phyloP scores from a whole-genome alignment of 2,113 vertebrate genomes.

The Barnardius zonarius region DNA sequence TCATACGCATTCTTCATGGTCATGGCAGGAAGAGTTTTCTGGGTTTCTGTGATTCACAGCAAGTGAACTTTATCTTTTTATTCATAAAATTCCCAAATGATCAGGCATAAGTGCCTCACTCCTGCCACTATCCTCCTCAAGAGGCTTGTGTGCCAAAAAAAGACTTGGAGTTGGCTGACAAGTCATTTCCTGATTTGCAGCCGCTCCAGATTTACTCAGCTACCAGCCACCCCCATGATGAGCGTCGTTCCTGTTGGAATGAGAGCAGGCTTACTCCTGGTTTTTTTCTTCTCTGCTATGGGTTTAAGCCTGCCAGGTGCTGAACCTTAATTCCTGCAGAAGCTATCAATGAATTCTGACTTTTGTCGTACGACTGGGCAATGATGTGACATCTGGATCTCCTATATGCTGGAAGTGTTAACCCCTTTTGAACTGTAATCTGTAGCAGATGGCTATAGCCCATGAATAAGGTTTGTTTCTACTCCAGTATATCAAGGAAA shows the following conservation, averaged over 20 bases:
- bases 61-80: constrained; percentile 46
- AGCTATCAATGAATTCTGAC: constrained; percentile 3
- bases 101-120: constrained; percentile 42
- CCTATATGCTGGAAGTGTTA: neutral
- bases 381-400: neutral
- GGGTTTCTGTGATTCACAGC: constrained; percentile 19
- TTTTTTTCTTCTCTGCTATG: neutral
- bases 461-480: neutral
- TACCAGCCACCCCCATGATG: neutral
- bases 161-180: constrained; percentile 48
- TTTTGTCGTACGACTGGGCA: neutral
- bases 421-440: neutral
- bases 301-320: neutral
- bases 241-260: neutral
- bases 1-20: neutral
- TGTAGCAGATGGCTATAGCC: neutral
- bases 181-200: constrained; percentile 48
- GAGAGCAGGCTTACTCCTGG: neutral
- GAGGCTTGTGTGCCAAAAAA: constrained; percentile 47
- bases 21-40: neutral
- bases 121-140: constrained; percentile 18
- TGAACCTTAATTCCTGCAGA: constrained; percentile 12
- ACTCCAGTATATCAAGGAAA: neutral
- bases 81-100: constrained; percentile 51
- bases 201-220: constrained; percentile 36